Conservation (phyloP, 2,113 vertebrate species). For the Myrmecophaga tridactyla region DNA sequence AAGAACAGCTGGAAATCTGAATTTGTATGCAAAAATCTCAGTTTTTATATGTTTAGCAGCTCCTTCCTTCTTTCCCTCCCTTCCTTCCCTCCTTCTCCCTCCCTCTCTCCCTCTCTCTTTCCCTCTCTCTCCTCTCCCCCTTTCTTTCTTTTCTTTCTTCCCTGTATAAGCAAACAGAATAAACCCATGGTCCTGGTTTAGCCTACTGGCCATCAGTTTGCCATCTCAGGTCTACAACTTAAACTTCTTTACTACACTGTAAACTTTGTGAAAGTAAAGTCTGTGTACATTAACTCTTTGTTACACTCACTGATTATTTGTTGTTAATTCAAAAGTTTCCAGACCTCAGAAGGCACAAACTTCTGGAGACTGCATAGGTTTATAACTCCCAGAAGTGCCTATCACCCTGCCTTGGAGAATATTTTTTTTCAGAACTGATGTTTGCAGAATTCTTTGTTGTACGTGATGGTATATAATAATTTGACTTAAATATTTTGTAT, state of each 20-base stretch:
- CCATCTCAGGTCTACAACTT: constrained; percentile 59
- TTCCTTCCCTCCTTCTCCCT: not conserved
- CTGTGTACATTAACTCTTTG: constrained; percentile 61
- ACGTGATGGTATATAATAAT: constrained; percentile 16
- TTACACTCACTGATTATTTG: constrained; percentile 59
- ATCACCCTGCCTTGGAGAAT: constrained; percentile 14
- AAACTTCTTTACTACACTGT: constrained; percentile 71
- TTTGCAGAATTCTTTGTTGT: constrained; percentile 53
- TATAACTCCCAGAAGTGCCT: constrained; percentile 63
- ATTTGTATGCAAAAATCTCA: not conserved
- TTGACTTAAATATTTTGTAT: constrained; percentile 51
- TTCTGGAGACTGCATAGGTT: constrained; percentile 66
- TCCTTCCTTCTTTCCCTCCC: not conserved
- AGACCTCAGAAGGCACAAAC: constrained; percentile 53
- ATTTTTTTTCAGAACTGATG: not conserved
- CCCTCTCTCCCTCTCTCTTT: not conserved
- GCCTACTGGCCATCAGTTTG: constrained; percentile 45
- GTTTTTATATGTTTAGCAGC: constrained; percentile 1
- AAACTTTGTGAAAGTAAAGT: constrained; percentile 63
- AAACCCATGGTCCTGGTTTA: constrained; percentile 52
- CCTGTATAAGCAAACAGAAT: constrained; percentile 57
- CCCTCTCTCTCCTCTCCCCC: not conserved
- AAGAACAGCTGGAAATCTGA: constrained; percentile 18
- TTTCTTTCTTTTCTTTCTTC: not conserved
- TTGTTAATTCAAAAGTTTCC: constrained; percentile 65